These are phyloP conservation scores for Cetoscarus ocellatus DNA, from an alignment of 2,797 vertebrate genomes.

Conservation along the genomic window DNA sequence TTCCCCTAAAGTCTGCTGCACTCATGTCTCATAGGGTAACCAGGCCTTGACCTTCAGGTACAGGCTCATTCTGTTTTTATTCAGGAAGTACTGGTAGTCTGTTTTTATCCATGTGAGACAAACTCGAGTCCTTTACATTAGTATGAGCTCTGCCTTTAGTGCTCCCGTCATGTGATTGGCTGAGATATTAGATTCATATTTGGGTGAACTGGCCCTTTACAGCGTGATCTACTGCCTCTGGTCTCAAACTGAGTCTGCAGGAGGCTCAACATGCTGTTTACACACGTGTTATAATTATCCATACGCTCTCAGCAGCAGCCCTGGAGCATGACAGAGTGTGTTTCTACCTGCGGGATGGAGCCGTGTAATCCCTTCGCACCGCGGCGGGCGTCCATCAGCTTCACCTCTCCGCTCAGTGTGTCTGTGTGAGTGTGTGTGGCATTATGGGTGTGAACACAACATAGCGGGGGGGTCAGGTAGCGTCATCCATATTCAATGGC, in stretches of 20 bases:
- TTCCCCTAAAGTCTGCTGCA: no score
- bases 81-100: no score
- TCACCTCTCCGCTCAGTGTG: constrained; percentile 22
- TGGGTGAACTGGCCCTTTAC: constrained; percentile 6
- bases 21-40: no score
- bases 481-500: constrained; percentile 77
- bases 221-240: background rate
- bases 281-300: constrained; percentile 3
- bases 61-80: no score
- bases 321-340: constrained; percentile 45
- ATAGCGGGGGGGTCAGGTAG: constrained; percentile 26
- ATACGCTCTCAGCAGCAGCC: constrained; percentile 25
- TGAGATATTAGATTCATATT: background rate
- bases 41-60: no score
- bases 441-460: constrained; percentile 27
- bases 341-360: constrained; percentile 31
- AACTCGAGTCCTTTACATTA: no score
- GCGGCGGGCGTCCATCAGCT: constrained; percentile 37
- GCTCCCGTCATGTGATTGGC: background rate
- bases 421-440: constrained; percentile 30
- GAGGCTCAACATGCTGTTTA: background rate
- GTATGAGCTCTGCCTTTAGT: no score
- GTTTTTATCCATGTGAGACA: no score
- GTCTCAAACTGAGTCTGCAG: background rate
- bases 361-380: constrained; percentile 45